phyloP scores from a whole-genome alignment of 37 sponge, comb jelly and placozoan genomes.

The Bolinopsis microptera region DNA sequence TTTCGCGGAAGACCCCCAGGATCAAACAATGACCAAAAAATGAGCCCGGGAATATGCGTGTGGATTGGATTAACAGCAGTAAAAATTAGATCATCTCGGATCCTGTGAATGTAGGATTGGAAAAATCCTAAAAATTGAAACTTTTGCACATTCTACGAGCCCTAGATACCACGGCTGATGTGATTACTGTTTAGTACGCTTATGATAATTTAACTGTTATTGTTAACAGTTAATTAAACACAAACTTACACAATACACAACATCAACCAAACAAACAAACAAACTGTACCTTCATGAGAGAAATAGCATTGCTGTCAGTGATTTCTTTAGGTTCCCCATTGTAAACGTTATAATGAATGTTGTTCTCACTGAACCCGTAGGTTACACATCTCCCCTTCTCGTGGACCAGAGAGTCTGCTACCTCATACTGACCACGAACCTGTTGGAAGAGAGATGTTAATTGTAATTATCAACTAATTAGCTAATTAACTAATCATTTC shows the following conservation, averaged over 20 bases:
- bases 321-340: not conserved
- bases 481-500: not conserved
- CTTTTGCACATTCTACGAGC: no score
- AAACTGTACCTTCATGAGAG: not conserved
- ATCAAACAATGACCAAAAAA: no score
- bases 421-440: not conserved
- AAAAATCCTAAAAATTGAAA: no score
- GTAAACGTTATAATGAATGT: conserved; percentile 26
- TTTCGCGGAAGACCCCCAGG: no score
- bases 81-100: no score
- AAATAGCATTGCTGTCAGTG: not conserved
- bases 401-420: conserved; percentile 10
- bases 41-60: no score
- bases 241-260: not conserved
- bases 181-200: no score
- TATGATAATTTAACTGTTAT: no score
- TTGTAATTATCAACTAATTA: not conserved
- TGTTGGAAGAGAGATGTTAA: not conserved
- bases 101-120: no score
- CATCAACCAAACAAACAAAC: not conserved
- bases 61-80: no score
- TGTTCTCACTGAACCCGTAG: not conserved
- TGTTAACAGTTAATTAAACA: no score
- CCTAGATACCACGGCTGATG: no score
- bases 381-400: conserved; percentile 1